Evolutionary conservation across 2,113 vertebrate genomes (phyloP).

Genomic region (Gorsachius goisagi): DNA sequence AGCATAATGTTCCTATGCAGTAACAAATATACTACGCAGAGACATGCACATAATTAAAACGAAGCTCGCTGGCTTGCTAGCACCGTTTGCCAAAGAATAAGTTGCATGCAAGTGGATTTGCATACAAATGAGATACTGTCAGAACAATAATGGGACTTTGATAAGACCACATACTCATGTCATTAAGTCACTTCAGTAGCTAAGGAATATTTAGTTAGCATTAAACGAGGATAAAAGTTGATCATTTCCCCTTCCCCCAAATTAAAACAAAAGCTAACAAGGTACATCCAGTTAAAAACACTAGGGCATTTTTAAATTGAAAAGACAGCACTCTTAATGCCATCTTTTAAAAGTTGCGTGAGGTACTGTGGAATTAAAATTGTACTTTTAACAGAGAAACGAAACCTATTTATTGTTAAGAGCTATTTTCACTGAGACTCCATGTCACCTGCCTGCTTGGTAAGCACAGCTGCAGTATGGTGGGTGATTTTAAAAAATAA

Average conservation of each 20-base stretch:
- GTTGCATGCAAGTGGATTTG: conserved; percentile 73
- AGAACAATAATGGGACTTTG: conserved; percentile 66
- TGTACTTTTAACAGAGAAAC: not conserved
- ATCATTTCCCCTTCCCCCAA: conserved; percentile 37
- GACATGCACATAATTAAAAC: conserved; percentile 67
- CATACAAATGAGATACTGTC: conserved; percentile 77
- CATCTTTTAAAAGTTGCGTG: not conserved
- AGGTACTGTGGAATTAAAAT: not conserved
- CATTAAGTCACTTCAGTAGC: conserved; percentile 66
- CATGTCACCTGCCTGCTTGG: not conserved
- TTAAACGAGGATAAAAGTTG: conserved; percentile 51
- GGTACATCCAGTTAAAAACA: not conserved
- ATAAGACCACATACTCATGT: conserved; percentile 68
- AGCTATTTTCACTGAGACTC: not conserved
- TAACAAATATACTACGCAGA: conserved; percentile 62
- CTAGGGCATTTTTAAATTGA: not conserved
- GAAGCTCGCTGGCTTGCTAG: conserved; percentile 46
- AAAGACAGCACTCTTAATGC: not conserved
- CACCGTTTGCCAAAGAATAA: conserved; percentile 69
- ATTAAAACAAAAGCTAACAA: conserved; percentile 32
- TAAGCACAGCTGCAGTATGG: not conserved
- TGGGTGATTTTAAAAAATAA: not conserved
- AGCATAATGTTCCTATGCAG: conserved; percentile 58
- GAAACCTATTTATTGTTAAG: not conserved
- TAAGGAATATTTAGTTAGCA: conserved; percentile 54